Percentiles rank a stretch among this genome's conserved stretches.
These are phyloP conservation scores for Eulemur coronatus DNA, from an alignment of 2,797 vertebrate genomes.

Conservation along the genomic window DNA sequence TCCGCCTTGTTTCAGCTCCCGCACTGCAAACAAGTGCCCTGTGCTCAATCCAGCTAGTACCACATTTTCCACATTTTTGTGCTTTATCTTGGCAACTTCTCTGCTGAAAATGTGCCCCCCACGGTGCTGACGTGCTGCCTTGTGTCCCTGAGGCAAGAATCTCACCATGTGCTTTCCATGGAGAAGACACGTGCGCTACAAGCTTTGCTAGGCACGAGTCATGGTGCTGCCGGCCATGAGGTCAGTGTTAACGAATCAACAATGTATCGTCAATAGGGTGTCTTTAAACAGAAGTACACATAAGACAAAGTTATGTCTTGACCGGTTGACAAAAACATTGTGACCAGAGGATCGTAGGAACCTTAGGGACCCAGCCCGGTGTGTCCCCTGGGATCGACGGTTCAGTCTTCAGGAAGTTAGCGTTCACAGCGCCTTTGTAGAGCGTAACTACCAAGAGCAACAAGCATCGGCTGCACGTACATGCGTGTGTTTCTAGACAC, in stretches of 20 bases:
- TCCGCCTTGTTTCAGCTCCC: rapidly evolving
- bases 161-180: rapidly evolving
- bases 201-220: no score
- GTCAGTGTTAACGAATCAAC: rapidly evolving
- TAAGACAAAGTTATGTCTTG: rapidly evolving
- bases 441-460: rapidly evolving
- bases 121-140: background rate
- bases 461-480: rapidly evolving
- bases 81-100: background rate
- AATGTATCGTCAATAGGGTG: rapidly evolving
- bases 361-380: background rate
- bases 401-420: background rate
- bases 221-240: rapidly evolving
- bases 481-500: rapidly evolving
- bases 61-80: rapidly evolving
- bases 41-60: rapidly evolving
- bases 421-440: rapidly evolving
- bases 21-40: rapidly evolving
- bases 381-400: background rate
- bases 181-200: rapidly evolving
- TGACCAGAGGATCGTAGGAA: background rate
- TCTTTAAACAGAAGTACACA: background rate
- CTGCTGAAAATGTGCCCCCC: background rate
- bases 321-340: rapidly evolving
- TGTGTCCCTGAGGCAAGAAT: background rate